These are phyloP conservation scores for Ageneiosus marmoratus DNA, from an alignment of 2,113 vertebrate genomes.

Conservation along the genomic window DNA sequence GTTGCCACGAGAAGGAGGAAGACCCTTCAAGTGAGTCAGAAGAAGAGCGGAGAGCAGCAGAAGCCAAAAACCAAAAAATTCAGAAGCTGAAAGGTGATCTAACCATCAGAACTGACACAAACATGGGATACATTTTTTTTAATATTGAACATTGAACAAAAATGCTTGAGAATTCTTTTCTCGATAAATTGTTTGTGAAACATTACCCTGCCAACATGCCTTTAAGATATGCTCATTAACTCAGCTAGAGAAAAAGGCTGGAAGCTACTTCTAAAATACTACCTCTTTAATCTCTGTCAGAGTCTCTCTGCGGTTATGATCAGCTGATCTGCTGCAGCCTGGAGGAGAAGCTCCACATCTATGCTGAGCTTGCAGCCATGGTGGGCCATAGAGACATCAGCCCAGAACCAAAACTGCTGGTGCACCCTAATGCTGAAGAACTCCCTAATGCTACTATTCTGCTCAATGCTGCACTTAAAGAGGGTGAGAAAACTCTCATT, in stretches of 20 bases:
- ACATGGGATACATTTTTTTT: neutral
- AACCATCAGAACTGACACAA: neutral
- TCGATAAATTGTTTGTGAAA: neutral
- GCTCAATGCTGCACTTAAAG: slow-evolving; percentile 82
- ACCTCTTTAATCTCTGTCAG: slow-evolving; percentile 52
- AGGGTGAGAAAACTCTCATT: slow-evolving; percentile 74
- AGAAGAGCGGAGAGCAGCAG: slow-evolving; percentile 83
- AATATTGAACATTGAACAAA: neutral
- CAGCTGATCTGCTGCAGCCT: slow-evolving; percentile 87
- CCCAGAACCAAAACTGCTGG: slow-evolving; percentile 78
- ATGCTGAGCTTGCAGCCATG: slow-evolving; percentile 76
- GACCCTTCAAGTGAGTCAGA: slow-evolving; percentile 83
- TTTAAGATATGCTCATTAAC: neutral
- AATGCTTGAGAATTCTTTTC: neutral
- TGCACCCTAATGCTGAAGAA: slow-evolving; percentile 81
- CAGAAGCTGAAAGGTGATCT: slow-evolving; percentile 85
- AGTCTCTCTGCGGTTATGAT: slow-evolving; percentile 80
- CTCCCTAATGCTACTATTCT: slow-evolving; percentile 78
- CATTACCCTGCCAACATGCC: neutral
- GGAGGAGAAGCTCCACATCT: slow-evolving; percentile 89
- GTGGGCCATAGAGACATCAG: slow-evolving; percentile 71
- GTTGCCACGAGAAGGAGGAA: slow-evolving; percentile 89
- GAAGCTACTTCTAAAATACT: neutral
- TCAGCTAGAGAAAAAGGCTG: neutral
- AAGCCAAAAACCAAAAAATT: slow-evolving; percentile 83